Evolutionary conservation across 2,888 invertebrate species (phyloP), one percentile per base, ranked within the genome.

Genomic region (Serripes groenlandicus): DNA sequence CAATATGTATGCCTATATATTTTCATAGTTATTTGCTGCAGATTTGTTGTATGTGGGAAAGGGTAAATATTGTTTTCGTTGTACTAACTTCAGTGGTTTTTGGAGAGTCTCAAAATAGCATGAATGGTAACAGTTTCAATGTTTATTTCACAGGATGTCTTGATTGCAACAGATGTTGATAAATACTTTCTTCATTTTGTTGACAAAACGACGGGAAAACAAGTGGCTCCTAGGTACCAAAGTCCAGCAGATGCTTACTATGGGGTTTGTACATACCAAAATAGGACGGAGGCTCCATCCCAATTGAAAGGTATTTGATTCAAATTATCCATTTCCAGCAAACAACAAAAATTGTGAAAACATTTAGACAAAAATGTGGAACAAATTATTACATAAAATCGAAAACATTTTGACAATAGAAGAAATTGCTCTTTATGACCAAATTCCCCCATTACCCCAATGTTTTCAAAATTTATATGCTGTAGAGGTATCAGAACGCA

Each of bases 121-220:
- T n/a, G n/a, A n/a, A n/a, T n/a, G n/a, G n/a, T 49, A 49, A 49
- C 7, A 5, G 7, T 49, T 1, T 49, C 21, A 15, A 21, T 49
- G 1, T 21, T 5, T 23, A 28, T 9, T 68, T 74, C 74, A 18
- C 64, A 85, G 85, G 74, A 77, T 32, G 58, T 82, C 3, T 30
- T 85, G 18, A 71, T 85, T 23, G 74, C 77, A 4, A 79, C 81
- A 11, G 85, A 85, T 62, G 32, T 74, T 7, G 56, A 70, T n/a
- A 49, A 60, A 7, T 75, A 72, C 49, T 56, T 32, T 32, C 56
- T 76, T 18, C 49, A 54, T 26, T 85, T 82, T 34, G 79, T 78
- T 54, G 68, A 85, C 71, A 70, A 72, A 32, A 64, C 15, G 2
- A 75, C 76, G 1, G 85, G 85, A 5, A 26, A 70, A 23, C 72